Evolutionary conservation across 2,113 vertebrate genomes (phyloP).

Genomic region (Rhinolophus ferrumequinum): DNA sequence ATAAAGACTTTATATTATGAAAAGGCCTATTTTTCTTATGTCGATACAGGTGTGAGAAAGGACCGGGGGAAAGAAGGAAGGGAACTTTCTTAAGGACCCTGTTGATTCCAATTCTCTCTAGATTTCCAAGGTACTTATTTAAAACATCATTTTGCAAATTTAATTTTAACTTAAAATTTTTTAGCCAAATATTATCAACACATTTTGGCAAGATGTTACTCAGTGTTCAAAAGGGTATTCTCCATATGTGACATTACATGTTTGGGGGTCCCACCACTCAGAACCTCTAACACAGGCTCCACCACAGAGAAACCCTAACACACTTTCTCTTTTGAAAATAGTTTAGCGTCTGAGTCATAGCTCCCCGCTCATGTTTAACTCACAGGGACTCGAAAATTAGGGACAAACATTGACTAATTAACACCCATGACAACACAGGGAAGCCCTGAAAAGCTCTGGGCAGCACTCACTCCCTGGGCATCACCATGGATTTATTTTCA

Average conservation of each 20-base stretch:
- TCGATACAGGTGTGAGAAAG: neutral
- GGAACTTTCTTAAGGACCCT: neutral
- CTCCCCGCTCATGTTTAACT: neutral
- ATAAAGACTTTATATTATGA: neutral
- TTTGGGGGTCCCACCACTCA: neutral
- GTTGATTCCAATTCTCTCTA: neutral
- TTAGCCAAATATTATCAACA: neutral
- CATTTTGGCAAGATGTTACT: neutral
- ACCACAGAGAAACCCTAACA: neutral
- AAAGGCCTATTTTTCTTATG: neutral
- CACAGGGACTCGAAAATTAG: constrained; percentile 23
- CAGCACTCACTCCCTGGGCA: neutral
- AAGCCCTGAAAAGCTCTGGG: constrained; percentile 19
- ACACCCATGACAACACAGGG: neutral
- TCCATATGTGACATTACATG: neutral
- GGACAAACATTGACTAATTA: constrained; percentile 19
- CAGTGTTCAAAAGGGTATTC: neutral
- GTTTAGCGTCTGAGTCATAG: neutral
- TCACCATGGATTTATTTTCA: neutral
- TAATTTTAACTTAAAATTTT: neutral
- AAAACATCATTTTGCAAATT: neutral
- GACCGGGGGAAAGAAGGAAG: neutral
- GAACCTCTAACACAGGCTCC: neutral
- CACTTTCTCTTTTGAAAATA: neutral
- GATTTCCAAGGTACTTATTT: neutral